phyloP scores from a whole-genome alignment of 2,888 invertebrate species.

The Pasiphila rectangulata region DNA sequence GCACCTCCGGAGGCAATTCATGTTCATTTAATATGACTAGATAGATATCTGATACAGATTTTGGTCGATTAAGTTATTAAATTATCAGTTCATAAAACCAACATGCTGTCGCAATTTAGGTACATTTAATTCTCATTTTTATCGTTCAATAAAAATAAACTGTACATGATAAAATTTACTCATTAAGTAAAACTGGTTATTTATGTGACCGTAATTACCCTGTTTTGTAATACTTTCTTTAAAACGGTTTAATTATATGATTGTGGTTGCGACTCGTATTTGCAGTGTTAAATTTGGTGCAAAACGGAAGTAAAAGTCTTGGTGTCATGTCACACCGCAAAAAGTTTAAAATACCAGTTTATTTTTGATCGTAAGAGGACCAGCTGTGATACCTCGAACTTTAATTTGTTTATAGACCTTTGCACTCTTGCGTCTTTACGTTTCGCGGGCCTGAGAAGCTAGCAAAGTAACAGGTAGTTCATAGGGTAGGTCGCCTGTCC shows the following conservation, averaged over 20 bases:
- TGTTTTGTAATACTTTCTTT: slow-evolving; percentile 17
- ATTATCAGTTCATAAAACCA: slow-evolving; percentile 40
- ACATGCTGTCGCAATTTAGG: slow-evolving; percentile 36
- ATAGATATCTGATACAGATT: slow-evolving; percentile 25
- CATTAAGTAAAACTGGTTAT: slow-evolving; percentile 21
- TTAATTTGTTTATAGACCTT: too few relatives aligned
- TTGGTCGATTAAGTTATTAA: slow-evolving; percentile 45
- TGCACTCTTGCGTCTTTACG: too few relatives aligned
- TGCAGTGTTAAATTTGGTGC: slow-evolving; percentile 7
- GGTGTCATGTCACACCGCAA: not conserved
- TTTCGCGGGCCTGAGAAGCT: too few relatives aligned
- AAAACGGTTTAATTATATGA: slow-evolving; percentile 16
- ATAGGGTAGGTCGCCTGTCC: too few relatives aligned
- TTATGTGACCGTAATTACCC: slow-evolving; percentile 24
- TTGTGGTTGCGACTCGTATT: not conserved
- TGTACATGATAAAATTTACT: slow-evolving; percentile 50
- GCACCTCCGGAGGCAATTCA: slow-evolving; percentile 21
- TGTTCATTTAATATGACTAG: slow-evolving; percentile 20
- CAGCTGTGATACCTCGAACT: too few relatives aligned
- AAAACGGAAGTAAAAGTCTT: slow-evolving; percentile 28
- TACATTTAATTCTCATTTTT: slow-evolving; percentile 42
- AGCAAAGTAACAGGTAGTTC: too few relatives aligned
- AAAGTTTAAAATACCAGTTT: not conserved
- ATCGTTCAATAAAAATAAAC: slow-evolving; percentile 37
- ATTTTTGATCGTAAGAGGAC: not conserved